phyloP scores from a whole-genome alignment of 2,113 vertebrate species.

The Gymnarchus niloticus region DNA sequence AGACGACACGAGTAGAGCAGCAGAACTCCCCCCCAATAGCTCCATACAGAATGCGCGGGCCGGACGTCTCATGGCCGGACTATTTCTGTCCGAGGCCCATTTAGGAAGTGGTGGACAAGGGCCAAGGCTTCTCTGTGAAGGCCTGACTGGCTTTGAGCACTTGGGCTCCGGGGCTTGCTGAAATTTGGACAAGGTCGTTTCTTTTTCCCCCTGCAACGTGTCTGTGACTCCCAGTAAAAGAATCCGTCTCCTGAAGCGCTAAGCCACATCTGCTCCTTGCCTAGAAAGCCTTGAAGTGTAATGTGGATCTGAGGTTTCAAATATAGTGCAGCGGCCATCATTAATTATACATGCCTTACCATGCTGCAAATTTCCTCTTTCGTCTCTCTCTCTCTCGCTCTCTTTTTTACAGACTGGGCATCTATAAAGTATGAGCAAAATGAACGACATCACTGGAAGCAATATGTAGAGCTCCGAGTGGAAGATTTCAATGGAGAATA shows the following conservation, averaged over 20 bases:
- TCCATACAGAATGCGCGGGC: conserved; percentile 13
- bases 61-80: conserved; percentile 60
- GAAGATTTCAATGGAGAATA: not conserved
- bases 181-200: conserved; percentile 36
- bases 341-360: conserved; percentile 72
- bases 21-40: not conserved
- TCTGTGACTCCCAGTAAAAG: conserved; percentile 59
- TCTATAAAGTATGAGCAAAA: conserved; percentile 69
- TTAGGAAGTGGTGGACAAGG: conserved; percentile 63
- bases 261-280: conserved; percentile 54
- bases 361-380: conserved; percentile 62
- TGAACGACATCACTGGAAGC: conserved; percentile 63
- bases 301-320: conserved; percentile 58
- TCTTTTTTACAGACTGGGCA: conserved; percentile 56
- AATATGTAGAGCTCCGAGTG: not conserved
- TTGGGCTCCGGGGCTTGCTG: conserved; percentile 52
- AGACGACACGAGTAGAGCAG: not conserved
- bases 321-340: conserved; percentile 71
- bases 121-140: conserved; percentile 62
- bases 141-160: conserved; percentile 42
- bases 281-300: conserved; percentile 65
- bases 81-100: conserved; percentile 66
- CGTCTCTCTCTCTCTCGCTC: not conserved
- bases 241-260: conserved; percentile 55
- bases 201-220: conserved; percentile 6